A percentile compares a stretch with the other conserved stretches of the same genome.
phyloP scores from a whole-genome alignment of 1,140 invertebrate species.

The Macrocentrus cingulum region DNA sequence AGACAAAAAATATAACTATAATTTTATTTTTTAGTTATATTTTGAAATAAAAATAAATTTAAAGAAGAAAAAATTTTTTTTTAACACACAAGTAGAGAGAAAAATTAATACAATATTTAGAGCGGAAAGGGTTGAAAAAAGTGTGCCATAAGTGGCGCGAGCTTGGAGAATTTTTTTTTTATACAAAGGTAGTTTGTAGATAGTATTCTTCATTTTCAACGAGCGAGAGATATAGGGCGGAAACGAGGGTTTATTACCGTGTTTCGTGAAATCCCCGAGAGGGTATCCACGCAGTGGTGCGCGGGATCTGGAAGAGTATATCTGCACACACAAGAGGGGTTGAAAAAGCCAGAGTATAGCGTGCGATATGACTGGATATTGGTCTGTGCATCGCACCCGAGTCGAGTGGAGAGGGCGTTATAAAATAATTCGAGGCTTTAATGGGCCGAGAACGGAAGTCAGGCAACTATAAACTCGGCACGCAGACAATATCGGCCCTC shows the following conservation, averaged over 20 bases:
- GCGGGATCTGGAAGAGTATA: no score
- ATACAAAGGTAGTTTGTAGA: not conserved
- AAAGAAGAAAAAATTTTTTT: no score
- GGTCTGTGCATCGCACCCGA: not conserved
- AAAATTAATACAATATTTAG: not conserved
- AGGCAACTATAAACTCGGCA: conserved; percentile 36
- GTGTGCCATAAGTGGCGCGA: not conserved
- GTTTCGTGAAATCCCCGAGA: conserved; percentile 26
- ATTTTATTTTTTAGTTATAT: no score
- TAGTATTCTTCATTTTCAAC: conserved; percentile 14
- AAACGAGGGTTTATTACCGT: conserved; percentile 22
- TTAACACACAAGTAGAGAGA: no score
- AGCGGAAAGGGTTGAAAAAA: conserved; percentile 5
- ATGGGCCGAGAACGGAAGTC: conserved; percentile 36
- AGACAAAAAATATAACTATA: no score
- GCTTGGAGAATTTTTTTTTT: not conserved
- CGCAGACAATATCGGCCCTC: conserved; percentile 33
- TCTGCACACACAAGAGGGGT: no score
- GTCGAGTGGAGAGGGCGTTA: conserved; percentile 25
- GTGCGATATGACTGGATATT: conserved; percentile 5
- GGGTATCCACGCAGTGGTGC: no score
- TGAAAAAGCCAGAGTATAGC: conserved; percentile 2
- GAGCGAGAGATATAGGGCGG: conserved; percentile 15
- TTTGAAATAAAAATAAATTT: no score
- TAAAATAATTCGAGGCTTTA: conserved; percentile 41